Base-by-base conservation (phyloP, 1,140 invertebrate species). In the Ostrea denselamellosa region DNA sequence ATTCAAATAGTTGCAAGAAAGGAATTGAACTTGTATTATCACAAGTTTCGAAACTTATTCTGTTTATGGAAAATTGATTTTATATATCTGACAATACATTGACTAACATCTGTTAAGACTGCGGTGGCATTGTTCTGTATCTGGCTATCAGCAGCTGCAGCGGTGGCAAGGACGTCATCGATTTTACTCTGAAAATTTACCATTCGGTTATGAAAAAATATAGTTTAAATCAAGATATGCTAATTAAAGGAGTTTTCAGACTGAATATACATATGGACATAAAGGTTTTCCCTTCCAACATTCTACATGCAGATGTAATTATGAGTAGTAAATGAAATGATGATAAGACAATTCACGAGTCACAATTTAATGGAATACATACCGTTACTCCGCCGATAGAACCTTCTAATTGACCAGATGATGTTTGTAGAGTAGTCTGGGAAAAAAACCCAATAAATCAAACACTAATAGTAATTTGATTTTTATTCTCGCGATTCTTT, bases 81-180 rank as follows among this genome's bases (percentile, higher is more conserved):
- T 44, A 44, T 44, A 44, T 44, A 44, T 44, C 5, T 44, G 34
- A 44, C 5, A 44, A 44, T 44, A 44, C 34, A 44, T 44, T 44
- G 34, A 44, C 83, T 52, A 54, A 88, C 85, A 51, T 65, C 28
- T 22, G 56, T 71, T 17, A 90, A 62, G 22, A 89, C 86, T 58
- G 53, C 34, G 1, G 84, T 89, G 71, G 89, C 86, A 52, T 89
- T 90, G 81, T 86, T 89, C 52, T 89, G 88, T 62, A 88, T 87
- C 65, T 88, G 86, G 22, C 85, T 22, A 65, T 89, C 88, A 44
- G 88, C 88, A 8, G 17, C 51, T 7, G 34, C 28, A 53, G 88
- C 87, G 14, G 68, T 90, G 34, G 54, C 56, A 34, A 71, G 51
- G 0, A 88, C 82, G 28, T 85, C 34, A 77, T 88, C 86, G 44